These are phyloP conservation scores for Triplophysa dalaica DNA, from an alignment of 2,113 vertebrate species.

Conservation along the genomic window DNA sequence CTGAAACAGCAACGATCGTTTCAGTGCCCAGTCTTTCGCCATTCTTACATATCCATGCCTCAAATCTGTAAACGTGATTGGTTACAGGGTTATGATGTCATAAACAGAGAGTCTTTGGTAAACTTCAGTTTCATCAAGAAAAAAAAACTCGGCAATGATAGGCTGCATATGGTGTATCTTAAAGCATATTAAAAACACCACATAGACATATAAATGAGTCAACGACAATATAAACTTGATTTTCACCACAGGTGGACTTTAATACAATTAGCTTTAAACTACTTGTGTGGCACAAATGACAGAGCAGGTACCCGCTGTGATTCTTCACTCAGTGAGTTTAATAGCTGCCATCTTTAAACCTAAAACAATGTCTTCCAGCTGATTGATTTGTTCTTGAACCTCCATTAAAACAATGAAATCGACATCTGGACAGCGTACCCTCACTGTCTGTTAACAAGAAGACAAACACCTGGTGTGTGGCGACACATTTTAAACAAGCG, in stretches of 20 bases:
- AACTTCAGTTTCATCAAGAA: too few species aligned
- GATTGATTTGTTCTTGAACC: constrained; percentile 51
- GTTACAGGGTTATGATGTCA: too few species aligned
- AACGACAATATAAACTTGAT: not conserved
- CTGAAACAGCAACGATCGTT: too few species aligned
- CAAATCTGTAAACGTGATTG: too few species aligned
- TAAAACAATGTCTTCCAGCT: constrained; percentile 53
- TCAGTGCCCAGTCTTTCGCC: too few species aligned
- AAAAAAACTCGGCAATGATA: too few species aligned
- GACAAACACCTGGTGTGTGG: constrained; percentile 53
- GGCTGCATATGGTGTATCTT: too few species aligned
- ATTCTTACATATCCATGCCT: too few species aligned
- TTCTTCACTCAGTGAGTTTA: constrained; percentile 42
- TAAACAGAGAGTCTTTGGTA: too few species aligned
- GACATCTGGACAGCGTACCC: constrained; percentile 55
- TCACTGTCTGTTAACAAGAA: constrained; percentile 10
- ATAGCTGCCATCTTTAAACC: constrained; percentile 13
- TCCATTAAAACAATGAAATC: constrained; percentile 1
- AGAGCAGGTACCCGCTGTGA: not conserved
- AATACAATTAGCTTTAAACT: constrained; percentile 47
- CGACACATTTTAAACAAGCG: constrained; percentile 5
- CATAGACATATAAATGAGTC: not conserved
- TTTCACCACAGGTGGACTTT: not conserved
- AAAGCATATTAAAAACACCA: too few species aligned
- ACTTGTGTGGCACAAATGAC: constrained; percentile 58